A percentile compares a stretch with the other conserved stretches of the same genome.
These are phyloP conservation scores for Xanthorhoe spadicearia DNA, from an alignment of 2,888 invertebrate species.

Conservation along the genomic window DNA sequence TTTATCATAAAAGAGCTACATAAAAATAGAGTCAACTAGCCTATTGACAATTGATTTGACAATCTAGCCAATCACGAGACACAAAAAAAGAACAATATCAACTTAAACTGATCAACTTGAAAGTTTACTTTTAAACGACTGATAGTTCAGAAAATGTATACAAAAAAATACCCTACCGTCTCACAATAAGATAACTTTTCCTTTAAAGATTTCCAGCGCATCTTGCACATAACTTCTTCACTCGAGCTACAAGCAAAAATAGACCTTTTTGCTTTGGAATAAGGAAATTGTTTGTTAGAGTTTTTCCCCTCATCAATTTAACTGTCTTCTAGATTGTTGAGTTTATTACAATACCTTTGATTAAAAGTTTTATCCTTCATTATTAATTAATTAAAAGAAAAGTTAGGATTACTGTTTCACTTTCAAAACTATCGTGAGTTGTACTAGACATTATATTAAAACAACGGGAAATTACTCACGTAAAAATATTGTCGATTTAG, in stretches of 20 bases:
- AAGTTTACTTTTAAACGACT: background rate
- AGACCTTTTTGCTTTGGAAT: background rate
- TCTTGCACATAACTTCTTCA: background rate
- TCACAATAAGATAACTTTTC: background rate
- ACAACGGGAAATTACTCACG: too few relatives aligned
- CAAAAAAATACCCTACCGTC: background rate
- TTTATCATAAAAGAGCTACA: too few relatives aligned
- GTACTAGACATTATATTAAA: too few relatives aligned
- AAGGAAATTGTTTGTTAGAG: background rate
- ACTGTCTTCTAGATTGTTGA: conserved; percentile 14
- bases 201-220: background rate
- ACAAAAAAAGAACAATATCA: too few relatives aligned
- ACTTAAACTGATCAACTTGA: too few relatives aligned
- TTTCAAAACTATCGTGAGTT: too few relatives aligned
- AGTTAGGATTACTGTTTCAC: background rate
- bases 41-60: too few relatives aligned
- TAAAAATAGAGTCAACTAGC: too few relatives aligned
- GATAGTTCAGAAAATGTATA: background rate
- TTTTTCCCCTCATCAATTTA: conserved; percentile 24
- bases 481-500: too few relatives aligned
- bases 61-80: too few relatives aligned
- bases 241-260: background rate
- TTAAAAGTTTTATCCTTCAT: conserved; percentile 19
- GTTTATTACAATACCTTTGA: conserved; percentile 25
- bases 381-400: conserved; percentile 13